phyloP scores from a whole-genome alignment of 2,113 vertebrate species.

The Andinoacara biseriatus region DNA sequence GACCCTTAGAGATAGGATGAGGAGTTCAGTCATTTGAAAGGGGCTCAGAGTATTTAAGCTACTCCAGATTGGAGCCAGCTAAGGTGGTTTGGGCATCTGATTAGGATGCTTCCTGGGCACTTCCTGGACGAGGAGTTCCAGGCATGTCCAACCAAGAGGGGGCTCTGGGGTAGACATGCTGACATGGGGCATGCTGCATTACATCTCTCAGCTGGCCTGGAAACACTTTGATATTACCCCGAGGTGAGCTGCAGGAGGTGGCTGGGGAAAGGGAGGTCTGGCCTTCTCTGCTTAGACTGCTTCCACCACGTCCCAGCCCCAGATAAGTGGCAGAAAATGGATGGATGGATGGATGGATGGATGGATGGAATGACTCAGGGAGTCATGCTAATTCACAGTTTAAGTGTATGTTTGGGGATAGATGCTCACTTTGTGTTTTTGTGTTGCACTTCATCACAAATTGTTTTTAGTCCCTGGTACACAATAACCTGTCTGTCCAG shows the following conservation, averaged over 20 bases:
- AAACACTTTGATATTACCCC: not conserved
- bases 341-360: not conserved
- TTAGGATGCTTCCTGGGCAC: not conserved
- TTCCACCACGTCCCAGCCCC: not conserved
- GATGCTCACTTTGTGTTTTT: constrained; percentile 30
- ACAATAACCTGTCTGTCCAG: constrained; percentile 4
- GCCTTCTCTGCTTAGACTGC: not conserved
- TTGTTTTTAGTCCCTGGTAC: constrained; percentile 27
- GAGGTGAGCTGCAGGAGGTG: not conserved
- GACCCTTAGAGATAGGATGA: not conserved
- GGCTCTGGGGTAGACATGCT: too few relatives aligned
- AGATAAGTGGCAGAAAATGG: not conserved
- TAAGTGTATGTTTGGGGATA: constrained; percentile 17
- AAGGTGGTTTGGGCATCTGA: not conserved
- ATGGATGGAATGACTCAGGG: not conserved
- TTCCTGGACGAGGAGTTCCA: not conserved
- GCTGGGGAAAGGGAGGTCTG: not conserved
- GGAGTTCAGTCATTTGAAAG: not conserved
- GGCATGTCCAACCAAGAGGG: not conserved
- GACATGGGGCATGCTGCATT: not conserved
- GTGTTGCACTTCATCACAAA: constrained; percentile 13
- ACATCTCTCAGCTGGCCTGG: not conserved
- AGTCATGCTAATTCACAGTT: constrained; percentile 4
- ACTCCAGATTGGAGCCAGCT: not conserved
- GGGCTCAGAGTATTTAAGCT: too few relatives aligned